Evolutionary conservation across 2,888 invertebrate genomes (phyloP), one percentile per base, ranked within the genome.

Genomic region (Rhaphigaster nebulosa): DNA sequence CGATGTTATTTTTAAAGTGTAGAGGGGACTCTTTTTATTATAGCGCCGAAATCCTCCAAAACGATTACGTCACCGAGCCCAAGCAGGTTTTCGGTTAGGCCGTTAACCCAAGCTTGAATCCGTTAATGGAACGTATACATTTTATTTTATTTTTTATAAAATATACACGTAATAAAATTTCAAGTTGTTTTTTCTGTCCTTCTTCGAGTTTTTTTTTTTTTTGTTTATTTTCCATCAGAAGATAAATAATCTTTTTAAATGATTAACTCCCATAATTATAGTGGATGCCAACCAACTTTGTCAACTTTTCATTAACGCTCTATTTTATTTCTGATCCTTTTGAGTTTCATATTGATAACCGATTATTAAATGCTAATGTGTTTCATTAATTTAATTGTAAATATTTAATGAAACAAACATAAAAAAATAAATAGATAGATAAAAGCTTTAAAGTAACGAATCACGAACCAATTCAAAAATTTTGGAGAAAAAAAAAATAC

Each of bases 141-240:
- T 76, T 76, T 76, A 76, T 76, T 76, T 76, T 29, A 1, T 34
- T 70, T 70, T 84, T 45, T 45, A 45, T 50, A 84, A 84, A 84
- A 80, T 50, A 84, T 84, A 41, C 26, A 45, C n/a, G 26, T 84
- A 84, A 84, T 84, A 84, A 84, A 84, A 84, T 84, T 76, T 45
- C 84, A n/a, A n/a, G 45, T n/a, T 84, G 5, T 45, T 84, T 84
- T 50, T 84, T 6, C 23, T 23, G 5, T 38, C 70, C 70, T 29
- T 29, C 23, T 34, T 23, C 0, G 12, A 29, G 29, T n/a, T n/a
- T 84, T 84, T 84, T 41, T n/a, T 41, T 12, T 23, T 41, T 26
- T 80, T 12, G 4, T 80, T 13, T 5, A 4, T 84, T 84, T 84
- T 84, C 12, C 15, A 45, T 18, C n/a, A 4, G 20, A n/a, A 50